Evolutionary conservation across 2,888 invertebrate species (phyloP).

Genomic region (Temnothorax rugatulus): DNA sequence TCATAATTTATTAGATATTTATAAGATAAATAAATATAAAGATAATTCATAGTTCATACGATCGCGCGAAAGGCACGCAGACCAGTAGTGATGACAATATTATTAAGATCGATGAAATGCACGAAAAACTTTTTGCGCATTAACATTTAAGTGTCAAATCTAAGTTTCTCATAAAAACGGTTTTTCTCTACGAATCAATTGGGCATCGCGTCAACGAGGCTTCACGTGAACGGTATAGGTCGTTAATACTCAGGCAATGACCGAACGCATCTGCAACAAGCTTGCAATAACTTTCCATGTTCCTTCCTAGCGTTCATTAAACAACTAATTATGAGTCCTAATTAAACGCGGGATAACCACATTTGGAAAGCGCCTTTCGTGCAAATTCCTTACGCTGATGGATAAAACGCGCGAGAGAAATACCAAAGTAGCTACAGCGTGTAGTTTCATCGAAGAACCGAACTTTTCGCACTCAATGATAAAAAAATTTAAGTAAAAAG

Average conservation of each 20-base stretch:
- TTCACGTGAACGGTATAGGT: neutral
- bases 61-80: neutral
- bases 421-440: slow-evolving; percentile 38
- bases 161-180: neutral
- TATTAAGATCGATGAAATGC: neutral
- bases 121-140: neutral
- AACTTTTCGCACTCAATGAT: slow-evolving; percentile 6
- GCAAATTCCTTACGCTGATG: slow-evolving; percentile 63
- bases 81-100: neutral
- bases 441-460: slow-evolving; percentile 22
- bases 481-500: slow-evolving; percentile 17
- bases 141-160: neutral
- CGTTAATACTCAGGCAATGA: neutral
- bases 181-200: neutral
- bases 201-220: neutral
- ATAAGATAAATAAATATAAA: neutral
- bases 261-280: neutral
- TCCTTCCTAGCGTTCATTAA: slow-evolving; percentile 48
- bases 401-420: slow-evolving; percentile 50
- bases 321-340: slow-evolving; percentile 47
- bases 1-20: neutral
- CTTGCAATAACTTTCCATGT: slow-evolving; percentile 39
- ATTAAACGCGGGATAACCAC: slow-evolving; percentile 54
- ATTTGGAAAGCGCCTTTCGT: slow-evolving; percentile 57
- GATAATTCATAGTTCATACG: neutral